phyloP scores from a whole-genome alignment of 2,888 invertebrate genomes.

The Drosophila infuscata region DNA sequence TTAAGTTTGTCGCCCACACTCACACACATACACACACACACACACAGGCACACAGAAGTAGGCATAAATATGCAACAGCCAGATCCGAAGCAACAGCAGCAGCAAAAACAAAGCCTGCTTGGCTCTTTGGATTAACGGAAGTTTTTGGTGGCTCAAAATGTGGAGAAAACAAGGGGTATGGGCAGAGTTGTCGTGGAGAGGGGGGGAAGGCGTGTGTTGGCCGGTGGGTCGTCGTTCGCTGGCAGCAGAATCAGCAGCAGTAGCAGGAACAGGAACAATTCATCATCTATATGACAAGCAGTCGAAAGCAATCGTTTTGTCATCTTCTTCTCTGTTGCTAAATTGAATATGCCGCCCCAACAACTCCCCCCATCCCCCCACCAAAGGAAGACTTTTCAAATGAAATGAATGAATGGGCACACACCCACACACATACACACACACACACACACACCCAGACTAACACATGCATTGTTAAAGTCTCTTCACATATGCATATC shows the following conservation, averaged over 20 bases:
- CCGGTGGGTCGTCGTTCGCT: not conserved
- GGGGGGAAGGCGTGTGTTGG: not conserved
- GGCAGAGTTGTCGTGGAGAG: not conserved
- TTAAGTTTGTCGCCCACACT: conserved; percentile 56
- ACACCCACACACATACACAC: conserved; percentile 16
- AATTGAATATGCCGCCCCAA: conserved; percentile 82
- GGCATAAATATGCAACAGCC: conserved; percentile 71
- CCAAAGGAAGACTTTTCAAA: conserved; percentile 49
- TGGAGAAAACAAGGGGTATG: not conserved
- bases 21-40: conserved; percentile 10
- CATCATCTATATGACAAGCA: conserved; percentile 81
- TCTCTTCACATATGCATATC: conserved; percentile 73
- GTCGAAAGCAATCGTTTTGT: conserved; percentile 85
- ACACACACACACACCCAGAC: conserved; percentile 15
- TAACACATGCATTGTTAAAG: conserved; percentile 32
- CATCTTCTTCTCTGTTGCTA: conserved; percentile 84
- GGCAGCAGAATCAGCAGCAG: conserved; percentile 15
- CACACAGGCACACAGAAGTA: conserved; percentile 6
- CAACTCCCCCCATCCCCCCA: conserved; percentile 10
- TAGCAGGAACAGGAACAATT: conserved; percentile 76
- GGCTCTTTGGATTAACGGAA: conserved; percentile 32
- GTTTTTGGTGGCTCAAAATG: conserved; percentile 19
- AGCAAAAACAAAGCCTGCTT: conserved; percentile 44
- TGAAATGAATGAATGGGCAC: conserved; percentile 76
- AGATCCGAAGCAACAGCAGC: conserved; percentile 29